Evolutionary conservation across 2,113 vertebrate species (phyloP), one percentile per base, ranked within the genome.

Genomic region (Chionis minor): DNA sequence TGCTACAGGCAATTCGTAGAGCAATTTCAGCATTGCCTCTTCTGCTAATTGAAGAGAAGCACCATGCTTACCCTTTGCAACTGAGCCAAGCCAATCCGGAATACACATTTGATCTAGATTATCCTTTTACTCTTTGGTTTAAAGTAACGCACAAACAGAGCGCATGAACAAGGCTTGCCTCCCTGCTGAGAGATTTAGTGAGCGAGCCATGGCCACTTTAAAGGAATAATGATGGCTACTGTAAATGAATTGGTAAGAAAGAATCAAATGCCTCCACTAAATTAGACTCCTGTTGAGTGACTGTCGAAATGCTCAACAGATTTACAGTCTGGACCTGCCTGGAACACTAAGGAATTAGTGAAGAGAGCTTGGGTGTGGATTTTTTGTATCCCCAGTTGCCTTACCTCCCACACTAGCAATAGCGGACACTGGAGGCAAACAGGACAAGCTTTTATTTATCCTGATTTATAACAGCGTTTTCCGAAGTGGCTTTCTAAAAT

Each of bases 41-140:
- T 75, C 87, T 81, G 58, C 44, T 96, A 86, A 90, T 83, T 80
- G 93, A 91, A 91, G 87, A 90, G 87, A 62, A 94, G 47, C 38
- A 88, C 81, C 1, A 0, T 69, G 75, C 87, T 88, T 73, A 63
- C 30, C 38, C 79, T 80, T 70, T 62, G 52, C 79, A 81, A 26
- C 47, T 88, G 47, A 69, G 70, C 88, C 32, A 89, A 87, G 23
- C 81, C 66, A 58, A 35, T 55, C 90, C 1, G 0, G 45, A 91
- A 59, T 42, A 52, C 14, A 12, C 61, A 28, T 26, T 96, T 88
- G 87, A 74, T 88, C 26, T 58, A 58, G 67, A 67, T 94, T 83
- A 61, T 82, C 33, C 52, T 66, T 94, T 94, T 90, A 55, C 52
- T 83, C 63, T 83, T 94, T 84, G 69, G 55, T 83, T 88, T 93